phyloP scores from a whole-genome alignment of 2,797 vertebrate genomes.

The Myripristis jacobus region DNA sequence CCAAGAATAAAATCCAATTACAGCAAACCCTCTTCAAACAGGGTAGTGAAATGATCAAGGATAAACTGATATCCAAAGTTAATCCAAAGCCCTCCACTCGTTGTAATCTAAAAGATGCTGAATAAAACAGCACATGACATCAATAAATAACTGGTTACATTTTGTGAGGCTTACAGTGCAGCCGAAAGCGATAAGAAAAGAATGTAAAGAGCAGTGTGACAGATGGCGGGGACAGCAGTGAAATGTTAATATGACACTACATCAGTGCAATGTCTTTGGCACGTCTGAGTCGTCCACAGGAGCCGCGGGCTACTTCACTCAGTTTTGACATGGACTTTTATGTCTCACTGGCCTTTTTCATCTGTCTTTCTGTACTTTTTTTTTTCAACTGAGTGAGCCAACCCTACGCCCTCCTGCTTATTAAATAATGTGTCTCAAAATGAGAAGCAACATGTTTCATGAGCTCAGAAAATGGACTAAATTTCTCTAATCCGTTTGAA shows the following conservation, averaged over 20 bases:
- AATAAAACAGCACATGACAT: neutral
- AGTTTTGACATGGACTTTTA: neutral
- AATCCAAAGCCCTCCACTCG: neutral
- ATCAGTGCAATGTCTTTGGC: constrained; percentile 75
- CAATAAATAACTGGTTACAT: no score
- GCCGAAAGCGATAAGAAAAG: neutral
- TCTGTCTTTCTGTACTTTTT: neutral
- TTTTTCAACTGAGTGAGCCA: neutral
- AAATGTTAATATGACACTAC: constrained; percentile 44
- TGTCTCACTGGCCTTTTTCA: constrained; percentile 1
- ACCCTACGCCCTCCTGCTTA: no score
- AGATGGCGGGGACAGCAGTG: neutral
- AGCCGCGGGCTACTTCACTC: constrained; percentile 39
- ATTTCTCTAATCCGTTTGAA: neutral
- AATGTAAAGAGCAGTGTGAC: neutral
- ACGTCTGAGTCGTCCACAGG: constrained; percentile 37
- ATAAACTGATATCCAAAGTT: no score
- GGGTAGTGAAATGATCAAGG: no score
- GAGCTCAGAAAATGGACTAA: neutral
- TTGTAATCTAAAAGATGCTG: neutral
- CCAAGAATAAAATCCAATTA: no score
- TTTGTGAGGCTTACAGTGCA: neutral
- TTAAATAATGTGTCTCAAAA: constrained; percentile 26
- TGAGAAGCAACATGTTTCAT: constrained; percentile 16
- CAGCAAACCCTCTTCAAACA: no score